Evolutionary conservation across 2,113 vertebrate genomes (phyloP).

Genomic region (Heloderma charlesbogerti): DNA sequence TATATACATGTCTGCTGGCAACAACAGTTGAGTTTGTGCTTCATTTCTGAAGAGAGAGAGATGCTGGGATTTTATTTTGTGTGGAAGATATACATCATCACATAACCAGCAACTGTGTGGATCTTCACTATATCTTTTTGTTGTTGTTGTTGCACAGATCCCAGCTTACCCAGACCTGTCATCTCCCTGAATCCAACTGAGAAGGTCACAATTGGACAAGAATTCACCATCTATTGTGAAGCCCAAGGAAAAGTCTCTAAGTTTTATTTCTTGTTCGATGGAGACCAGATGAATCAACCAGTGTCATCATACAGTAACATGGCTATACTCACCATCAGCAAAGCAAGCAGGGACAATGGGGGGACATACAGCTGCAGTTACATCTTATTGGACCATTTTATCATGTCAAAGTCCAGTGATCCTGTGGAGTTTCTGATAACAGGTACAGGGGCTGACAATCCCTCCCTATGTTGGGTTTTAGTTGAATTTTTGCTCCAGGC

Average conservation of each 20-base stretch:
- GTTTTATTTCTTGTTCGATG: background rate
- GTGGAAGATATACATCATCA: too few species aligned
- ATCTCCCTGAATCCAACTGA: background rate
- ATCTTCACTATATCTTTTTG: background rate
- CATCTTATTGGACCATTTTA: background rate
- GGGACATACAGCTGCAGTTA: conserved; percentile 1
- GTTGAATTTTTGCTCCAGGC: background rate
- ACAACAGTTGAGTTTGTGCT: too few species aligned
- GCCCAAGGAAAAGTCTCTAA: too few species aligned
- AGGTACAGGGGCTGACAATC: background rate
- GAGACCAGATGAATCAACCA: background rate
- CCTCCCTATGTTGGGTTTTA: background rate
- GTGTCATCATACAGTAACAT: background rate
- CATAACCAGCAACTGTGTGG: too few species aligned
- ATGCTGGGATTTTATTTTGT: background rate
- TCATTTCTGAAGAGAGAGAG: background rate
- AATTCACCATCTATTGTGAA: background rate
- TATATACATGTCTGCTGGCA: too few species aligned
- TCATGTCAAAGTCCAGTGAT: background rate
- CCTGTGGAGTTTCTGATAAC: background rate
- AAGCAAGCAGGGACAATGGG: background rate
- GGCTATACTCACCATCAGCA: background rate
- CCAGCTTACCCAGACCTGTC: background rate
- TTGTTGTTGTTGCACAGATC: background rate
- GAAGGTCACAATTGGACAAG: background rate